These are phyloP conservation scores for Psophia crepitans DNA, from an alignment of 2,113 vertebrate genomes.

Conservation along the genomic window DNA sequence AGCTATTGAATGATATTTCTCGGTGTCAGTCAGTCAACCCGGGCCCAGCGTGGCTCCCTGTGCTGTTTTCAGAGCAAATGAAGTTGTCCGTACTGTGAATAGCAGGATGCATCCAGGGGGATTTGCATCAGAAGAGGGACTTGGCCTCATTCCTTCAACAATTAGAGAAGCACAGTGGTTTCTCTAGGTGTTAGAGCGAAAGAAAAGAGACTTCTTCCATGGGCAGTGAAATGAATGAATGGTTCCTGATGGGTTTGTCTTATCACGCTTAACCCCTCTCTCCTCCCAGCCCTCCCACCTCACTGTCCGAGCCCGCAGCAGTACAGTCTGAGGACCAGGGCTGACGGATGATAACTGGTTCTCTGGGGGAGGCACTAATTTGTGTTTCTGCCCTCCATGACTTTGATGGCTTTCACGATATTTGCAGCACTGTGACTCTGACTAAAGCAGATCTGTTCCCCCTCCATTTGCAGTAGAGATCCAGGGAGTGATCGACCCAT, in stretches of 20 bases:
- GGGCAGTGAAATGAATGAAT: background rate
- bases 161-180: background rate
- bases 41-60: background rate
- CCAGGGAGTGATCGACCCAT: background rate
- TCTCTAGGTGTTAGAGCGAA: background rate
- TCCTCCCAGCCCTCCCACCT: background rate
- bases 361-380: background rate
- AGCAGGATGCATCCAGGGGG: background rate
- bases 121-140: conserved; percentile 52
- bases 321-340: background rate
- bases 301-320: background rate
- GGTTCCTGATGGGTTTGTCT: background rate
- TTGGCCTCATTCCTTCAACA: conserved; percentile 36
- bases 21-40: background rate
- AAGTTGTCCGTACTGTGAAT: background rate
- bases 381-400: background rate
- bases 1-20: conserved; percentile 9
- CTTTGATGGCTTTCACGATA: background rate
- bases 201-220: background rate
- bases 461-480: background rate
- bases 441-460: background rate
- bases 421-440: background rate
- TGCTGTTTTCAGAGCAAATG: conserved; percentile 32
- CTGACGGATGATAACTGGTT: background rate
- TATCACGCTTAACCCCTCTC: background rate